Base-by-base conservation (phyloP, 2,113 vertebrate genomes). In the Anser cygnoides region DNA sequence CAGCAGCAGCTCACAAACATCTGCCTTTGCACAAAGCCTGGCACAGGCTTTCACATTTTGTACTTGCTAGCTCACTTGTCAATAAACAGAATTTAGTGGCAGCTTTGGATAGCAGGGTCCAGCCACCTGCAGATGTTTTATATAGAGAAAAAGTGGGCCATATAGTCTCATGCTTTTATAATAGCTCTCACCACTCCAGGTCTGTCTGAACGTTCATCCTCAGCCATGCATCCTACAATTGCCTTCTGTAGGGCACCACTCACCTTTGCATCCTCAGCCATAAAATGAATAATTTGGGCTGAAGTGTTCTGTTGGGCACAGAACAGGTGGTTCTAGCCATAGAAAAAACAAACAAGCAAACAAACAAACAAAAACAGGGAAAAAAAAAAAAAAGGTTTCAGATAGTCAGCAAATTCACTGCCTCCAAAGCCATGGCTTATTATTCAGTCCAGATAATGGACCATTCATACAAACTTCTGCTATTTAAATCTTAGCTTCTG, bases 361-460 rank as follows among this genome's bases (percentile, higher is more conserved):
- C 46, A 49, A 49, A 49, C 46, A 22, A 49, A 21, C 46, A 49
- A 49, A 46, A 44, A 17, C 44, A 44, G 44, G 44, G 44, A 93
- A 50, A 50, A 23, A 50, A 50, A 12, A 52, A 25, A 52, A 52
- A 25, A 54, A 54, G 13, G 82, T 95, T 96, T 94, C 82, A 73
- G 87, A 95, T 71, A 95, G 75, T 72, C 50, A 93, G 93, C 74
- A 91, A 88, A 91, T 77, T 93, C 93, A 75, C 84, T 96, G 90
- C 87, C 92, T 84, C 67, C 78, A 96, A 96, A 89, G 90, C 87
- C 87, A 93, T 76, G 89, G 82, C 50, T 94, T 90, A 95, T 97
- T 96, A 95, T 97, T 97, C 94, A 94, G 89, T 91, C 84, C 90
- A 91, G 91, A 96, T 94, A 93, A 95, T 88, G 82, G 93, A 93